Percentiles rank a stretch among this genome's conserved stretches.
These are phyloP conservation scores for Scortum barcoo DNA, from an alignment of 2,113 vertebrate genomes.

Conservation along the genomic window DNA sequence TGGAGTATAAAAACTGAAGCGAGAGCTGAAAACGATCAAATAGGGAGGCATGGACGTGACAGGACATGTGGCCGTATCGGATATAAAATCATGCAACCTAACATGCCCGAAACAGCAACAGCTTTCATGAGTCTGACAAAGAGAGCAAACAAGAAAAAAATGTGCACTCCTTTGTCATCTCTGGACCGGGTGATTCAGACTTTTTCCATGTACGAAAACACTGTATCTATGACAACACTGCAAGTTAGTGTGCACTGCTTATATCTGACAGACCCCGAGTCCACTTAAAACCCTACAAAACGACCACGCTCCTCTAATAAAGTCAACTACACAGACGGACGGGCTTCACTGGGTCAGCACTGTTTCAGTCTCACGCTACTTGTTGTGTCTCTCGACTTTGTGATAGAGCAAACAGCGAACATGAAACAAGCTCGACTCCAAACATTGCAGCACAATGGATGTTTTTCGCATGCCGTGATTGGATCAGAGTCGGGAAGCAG, in stretches of 20 bases:
- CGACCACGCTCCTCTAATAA: background rate
- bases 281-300: background rate
- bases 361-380: background rate
- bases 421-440: slow-evolving; percentile 4
- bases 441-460: slow-evolving; percentile 28
- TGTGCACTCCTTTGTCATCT: background rate
- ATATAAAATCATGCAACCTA: slow-evolving; percentile 6
- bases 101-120: background rate
- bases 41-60: slow-evolving; percentile 5
- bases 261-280: background rate
- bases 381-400: slow-evolving; percentile 10
- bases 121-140: background rate
- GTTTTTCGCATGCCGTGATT: background rate
- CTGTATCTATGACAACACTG: slow-evolving; percentile 17
- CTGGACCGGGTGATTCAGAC: background rate
- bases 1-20: background rate
- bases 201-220: slow-evolving; percentile 29
- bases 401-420: slow-evolving; percentile 17
- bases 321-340: background rate
- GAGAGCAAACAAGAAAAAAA: background rate
- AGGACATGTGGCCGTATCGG: slow-evolving; percentile 19
- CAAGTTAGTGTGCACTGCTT: background rate
- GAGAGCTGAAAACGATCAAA: background rate
- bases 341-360: background rate
- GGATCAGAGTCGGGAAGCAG: slow-evolving; percentile 13